Conservation (phyloP, 2,888 invertebrate species). For the Cephonodes hylas region DNA sequence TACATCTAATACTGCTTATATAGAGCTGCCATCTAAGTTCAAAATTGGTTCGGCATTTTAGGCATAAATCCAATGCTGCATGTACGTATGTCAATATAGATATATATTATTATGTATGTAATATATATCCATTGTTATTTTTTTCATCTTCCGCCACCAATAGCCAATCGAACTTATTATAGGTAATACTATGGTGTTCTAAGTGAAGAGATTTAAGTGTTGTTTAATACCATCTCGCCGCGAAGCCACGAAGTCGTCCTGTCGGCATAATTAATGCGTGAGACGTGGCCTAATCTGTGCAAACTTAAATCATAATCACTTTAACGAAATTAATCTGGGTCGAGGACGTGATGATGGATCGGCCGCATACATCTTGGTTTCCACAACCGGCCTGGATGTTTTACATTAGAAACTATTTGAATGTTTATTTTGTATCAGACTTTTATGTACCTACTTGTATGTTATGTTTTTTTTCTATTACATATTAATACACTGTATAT, state of each 20-base stretch:
- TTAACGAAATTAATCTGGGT: background rate
- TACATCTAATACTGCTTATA: no score
- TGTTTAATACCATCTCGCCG: background rate
- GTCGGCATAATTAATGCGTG: background rate
- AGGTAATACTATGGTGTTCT: background rate
- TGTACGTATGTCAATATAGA: no score
- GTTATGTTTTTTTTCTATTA: no score
- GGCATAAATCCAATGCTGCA: no score
- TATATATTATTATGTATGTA: no score
- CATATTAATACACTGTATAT: no score
- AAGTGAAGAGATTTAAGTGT: background rate
- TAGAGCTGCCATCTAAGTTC: no score
- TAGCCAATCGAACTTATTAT: background rate
- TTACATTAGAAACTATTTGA: background rate
- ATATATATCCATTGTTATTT: no score
- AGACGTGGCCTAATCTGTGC: constrained; percentile 1
- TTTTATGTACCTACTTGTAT: no score
- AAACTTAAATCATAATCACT: background rate
- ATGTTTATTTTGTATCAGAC: background rate
- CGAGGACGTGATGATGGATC: background rate
- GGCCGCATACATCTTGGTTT: background rate
- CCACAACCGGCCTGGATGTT: background rate
- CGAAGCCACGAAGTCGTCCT: background rate
- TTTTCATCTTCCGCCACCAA: no score
- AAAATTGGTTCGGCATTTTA: no score